These are phyloP conservation scores for Luperina nickerlii DNA, from an alignment of 2,888 invertebrate genomes.

Conservation along the genomic window DNA sequence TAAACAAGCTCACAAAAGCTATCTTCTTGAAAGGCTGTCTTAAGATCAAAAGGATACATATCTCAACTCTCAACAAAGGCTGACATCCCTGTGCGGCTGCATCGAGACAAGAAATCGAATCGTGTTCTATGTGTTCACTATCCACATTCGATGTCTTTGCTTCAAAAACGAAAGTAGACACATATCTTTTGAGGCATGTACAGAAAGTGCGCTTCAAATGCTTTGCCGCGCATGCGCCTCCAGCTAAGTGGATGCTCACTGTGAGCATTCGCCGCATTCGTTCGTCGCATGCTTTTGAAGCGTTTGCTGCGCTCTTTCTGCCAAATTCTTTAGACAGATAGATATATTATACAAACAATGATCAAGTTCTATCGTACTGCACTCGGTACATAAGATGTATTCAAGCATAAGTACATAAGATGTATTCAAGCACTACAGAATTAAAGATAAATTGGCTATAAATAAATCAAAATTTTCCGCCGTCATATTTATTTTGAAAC, in stretches of 20 bases:
- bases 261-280: neutral
- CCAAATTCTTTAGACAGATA: neutral
- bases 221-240: neutral
- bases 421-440: neutral
- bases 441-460: neutral
- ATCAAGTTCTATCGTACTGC: neutral
- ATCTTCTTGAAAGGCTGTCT: constrained; percentile 20
- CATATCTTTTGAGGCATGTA: too few relatives aligned
- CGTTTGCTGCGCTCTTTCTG: neutral
- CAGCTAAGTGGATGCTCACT: neutral
- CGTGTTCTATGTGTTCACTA: constrained; percentile 16
- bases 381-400: neutral
- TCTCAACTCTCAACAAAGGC: constrained; percentile 32
- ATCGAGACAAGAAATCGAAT: constrained; percentile 51
- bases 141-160: constrained; percentile 1
- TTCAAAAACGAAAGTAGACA: constrained; percentile 10
- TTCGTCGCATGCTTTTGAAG: neutral
- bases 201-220: neutral
- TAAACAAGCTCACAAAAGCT: constrained; percentile 1
- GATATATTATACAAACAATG: neutral
- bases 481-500: neutral
- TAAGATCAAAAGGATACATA: constrained; percentile 35
- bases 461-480: neutral
- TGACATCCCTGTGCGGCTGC: constrained; percentile 31
- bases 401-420: neutral